Percentiles rank a stretch among this genome's conserved stretches.
phyloP scores from a whole-genome alignment of 2,888 invertebrate species.

The Sericinus montela region DNA sequence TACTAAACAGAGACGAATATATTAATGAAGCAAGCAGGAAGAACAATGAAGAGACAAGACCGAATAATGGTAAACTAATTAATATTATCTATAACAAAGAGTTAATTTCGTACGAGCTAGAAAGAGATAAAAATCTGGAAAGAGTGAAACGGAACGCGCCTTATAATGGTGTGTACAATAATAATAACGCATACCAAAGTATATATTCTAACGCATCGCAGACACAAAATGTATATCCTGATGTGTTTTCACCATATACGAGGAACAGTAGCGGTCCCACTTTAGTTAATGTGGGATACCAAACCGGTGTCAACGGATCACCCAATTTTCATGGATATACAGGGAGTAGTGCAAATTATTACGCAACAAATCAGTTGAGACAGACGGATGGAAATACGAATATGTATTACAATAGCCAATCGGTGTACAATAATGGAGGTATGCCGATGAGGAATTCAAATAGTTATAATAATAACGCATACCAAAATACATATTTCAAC shows the following conservation, averaged over 20 bases:
- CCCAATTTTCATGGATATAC: neutral
- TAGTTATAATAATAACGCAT: too few species aligned
- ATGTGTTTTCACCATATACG: neutral
- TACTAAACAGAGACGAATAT: neutral
- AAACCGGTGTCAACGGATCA: neutral
- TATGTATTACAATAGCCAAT: neutral
- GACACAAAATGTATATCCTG: neutral
- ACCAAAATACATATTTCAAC: neutral
- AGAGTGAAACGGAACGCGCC: slow-evolving; percentile 1
- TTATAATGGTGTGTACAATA: neutral
- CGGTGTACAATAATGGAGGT: too few species aligned
- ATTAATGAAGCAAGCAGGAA: neutral
- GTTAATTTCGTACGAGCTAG: too few species aligned
- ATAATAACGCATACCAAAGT: neutral
- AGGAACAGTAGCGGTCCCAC: neutral
- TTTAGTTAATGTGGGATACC: neutral
- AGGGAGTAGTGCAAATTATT: neutral
- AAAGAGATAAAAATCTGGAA: too few species aligned
- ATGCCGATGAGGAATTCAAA: neutral
- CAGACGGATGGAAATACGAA: neutral
- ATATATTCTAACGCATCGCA: neutral
- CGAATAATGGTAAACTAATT: too few species aligned
- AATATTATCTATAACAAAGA: too few species aligned
- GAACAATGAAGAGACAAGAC: too few species aligned
- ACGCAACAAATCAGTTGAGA: neutral